Evolutionary conservation across 2,888 invertebrate species (phyloP).

Genomic region (Drosophila fulvimacula): DNA sequence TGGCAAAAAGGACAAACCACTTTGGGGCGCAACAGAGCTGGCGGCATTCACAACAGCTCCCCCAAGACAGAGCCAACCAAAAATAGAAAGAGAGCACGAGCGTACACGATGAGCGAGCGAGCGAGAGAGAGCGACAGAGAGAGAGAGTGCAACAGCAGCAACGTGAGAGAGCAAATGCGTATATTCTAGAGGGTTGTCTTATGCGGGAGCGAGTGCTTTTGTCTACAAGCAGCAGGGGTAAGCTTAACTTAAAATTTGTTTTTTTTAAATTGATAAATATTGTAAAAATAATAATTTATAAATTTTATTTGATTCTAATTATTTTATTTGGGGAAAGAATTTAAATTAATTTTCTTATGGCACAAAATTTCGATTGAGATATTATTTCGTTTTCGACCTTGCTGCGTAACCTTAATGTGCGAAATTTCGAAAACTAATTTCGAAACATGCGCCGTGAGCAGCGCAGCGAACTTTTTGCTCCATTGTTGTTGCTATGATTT

Average conservation of each 20-base stretch:
- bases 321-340: neutral
- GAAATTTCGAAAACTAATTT: constrained; percentile 31
- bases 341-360: neutral
- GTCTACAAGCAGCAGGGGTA: constrained; percentile 21
- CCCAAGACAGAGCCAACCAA: constrained; percentile 17
- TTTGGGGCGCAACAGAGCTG: constrained; percentile 50
- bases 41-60: constrained; percentile 27
- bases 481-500: neutral
- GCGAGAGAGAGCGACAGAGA: constrained; percentile 8
- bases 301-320: neutral
- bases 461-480: neutral
- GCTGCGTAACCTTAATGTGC: constrained; percentile 43
- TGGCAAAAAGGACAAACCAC: constrained; percentile 65
- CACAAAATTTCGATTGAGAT: neutral
- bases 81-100: constrained; percentile 13
- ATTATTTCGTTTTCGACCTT: constrained; percentile 15
- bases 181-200: constrained; percentile 32
- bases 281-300: neutral
- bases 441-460: constrained; percentile 51
- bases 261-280: neutral
- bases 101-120: neutral
- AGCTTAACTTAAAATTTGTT: constrained; percentile 5
- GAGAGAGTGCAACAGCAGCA: constrained; percentile 11
- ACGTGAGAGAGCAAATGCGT: constrained; percentile 9
- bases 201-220: constrained; percentile 10